These are phyloP conservation scores for Borostomias antarcticus DNA, from an alignment of 2,797 vertebrate species.

Conservation along the genomic window DNA sequence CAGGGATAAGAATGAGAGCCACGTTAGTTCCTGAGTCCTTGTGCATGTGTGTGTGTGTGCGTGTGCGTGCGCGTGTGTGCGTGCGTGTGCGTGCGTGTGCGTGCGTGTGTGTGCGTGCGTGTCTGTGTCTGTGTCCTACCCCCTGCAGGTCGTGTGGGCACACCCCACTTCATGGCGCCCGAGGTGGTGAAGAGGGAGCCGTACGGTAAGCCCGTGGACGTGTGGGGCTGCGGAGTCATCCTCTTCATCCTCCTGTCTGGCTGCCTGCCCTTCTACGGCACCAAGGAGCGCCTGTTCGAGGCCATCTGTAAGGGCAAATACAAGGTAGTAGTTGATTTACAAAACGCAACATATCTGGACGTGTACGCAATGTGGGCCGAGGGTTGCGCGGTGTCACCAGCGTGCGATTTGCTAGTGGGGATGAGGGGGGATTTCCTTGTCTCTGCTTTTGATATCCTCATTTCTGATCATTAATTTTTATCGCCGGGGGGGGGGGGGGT, in stretches of 20 bases:
- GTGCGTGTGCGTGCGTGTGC: neutral
- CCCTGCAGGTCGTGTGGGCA: constrained; percentile 84
- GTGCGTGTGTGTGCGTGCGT: neutral
- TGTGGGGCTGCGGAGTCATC: constrained; percentile 91
- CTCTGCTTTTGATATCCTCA: no score
- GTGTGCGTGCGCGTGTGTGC: neutral
- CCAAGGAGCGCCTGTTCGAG: constrained; percentile 90
- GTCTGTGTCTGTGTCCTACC: neutral
- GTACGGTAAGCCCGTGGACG: constrained; percentile 89
- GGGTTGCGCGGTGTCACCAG: no score
- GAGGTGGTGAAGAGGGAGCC: constrained; percentile 92
- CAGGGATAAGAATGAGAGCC: neutral
- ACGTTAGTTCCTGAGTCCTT: neutral
- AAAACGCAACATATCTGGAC: neutral
- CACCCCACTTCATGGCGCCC: constrained; percentile 91
- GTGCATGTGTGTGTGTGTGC: neutral
- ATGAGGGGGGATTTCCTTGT: no score
- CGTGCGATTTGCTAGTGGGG: no score
- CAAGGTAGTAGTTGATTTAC: constrained; percentile 76
- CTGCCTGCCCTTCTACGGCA: constrained; percentile 91
- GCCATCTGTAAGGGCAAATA: constrained; percentile 92
- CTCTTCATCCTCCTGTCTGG: constrained; percentile 90
- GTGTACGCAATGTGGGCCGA: no score
- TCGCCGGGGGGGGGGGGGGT: no score
- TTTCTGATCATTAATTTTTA: no score